A percentile compares a stretch with the other conserved stretches of the same genome.
Conservation (phyloP, 2,888 invertebrate genomes). For the Xestobium rufovillosum region DNA sequence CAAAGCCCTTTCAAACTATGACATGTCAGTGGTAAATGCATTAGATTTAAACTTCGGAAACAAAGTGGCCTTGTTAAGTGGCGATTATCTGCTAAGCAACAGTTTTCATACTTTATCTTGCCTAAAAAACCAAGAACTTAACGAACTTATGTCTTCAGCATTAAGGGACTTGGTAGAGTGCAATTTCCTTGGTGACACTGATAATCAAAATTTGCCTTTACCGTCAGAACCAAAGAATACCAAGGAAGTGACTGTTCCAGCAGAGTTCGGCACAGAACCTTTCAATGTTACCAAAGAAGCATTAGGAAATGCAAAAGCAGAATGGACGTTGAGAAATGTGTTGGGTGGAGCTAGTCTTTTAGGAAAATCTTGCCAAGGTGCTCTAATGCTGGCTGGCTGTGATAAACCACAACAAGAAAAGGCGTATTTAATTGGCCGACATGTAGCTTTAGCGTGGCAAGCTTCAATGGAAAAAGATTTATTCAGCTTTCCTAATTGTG, state of each 20-base stretch:
- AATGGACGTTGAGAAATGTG: constrained; percentile 72
- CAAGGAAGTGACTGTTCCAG: constrained; percentile 25
- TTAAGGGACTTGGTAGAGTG: constrained; percentile 81
- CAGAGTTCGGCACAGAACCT: constrained; percentile 28
- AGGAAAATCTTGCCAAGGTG: constrained; percentile 79
- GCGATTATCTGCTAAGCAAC: constrained; percentile 82
- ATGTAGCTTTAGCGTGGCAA: constrained; percentile 84
- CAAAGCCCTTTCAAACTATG: constrained; percentile 68
- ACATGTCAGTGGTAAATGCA: constrained; percentile 46
- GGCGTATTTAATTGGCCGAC: constrained; percentile 81
- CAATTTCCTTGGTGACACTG: constrained; percentile 76
- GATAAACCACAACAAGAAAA: constrained; percentile 61
- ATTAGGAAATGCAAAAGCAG: constrained; percentile 58
- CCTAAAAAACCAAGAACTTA: constrained; percentile 68
- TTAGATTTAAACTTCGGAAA: constrained; percentile 86
- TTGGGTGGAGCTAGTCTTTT: constrained; percentile 64
- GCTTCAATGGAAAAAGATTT: constrained; percentile 59
- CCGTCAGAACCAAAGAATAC: constrained; percentile 56
- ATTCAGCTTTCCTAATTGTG: constrained; percentile 42
- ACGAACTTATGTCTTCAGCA: constrained; percentile 79
- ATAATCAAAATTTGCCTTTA: constrained; percentile 73
- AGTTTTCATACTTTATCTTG: constrained; percentile 79
- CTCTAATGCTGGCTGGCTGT: constrained; percentile 76
- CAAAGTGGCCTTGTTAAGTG: constrained; percentile 85
- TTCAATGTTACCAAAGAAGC: constrained; percentile 30